Evolutionary conservation across 2,113 vertebrate species (phyloP), one percentile per base, ranked within the genome.

Genomic region (Echinops telfairi): DNA sequence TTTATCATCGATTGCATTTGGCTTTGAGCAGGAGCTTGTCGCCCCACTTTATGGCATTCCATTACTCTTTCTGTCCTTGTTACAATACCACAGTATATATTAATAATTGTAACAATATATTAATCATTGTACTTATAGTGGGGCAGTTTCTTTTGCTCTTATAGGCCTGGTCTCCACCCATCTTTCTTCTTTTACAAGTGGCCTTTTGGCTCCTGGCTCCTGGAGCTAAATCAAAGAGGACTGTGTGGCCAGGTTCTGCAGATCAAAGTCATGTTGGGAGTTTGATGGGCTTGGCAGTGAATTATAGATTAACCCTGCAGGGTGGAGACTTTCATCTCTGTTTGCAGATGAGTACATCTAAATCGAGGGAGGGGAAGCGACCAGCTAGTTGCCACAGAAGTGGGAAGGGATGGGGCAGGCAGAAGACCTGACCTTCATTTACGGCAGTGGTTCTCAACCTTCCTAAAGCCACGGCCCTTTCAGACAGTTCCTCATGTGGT

Each of bases 11-110:
- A 38, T 43, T 43, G 8, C 47, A 53, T 53, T 53, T 53, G 6
- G 1, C 17, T 47, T 70, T 68, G 16, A 1, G 16, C 12, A 1
- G 75, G 57, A 40, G 33, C 47, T 73, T 89, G 43, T 53, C 27
- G 38, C 57, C 64, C 3, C 16, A 27, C 53, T 23, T 70, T 38
- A 25, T 22, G 71, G 4, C 60, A 6, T 20, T n/a, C 70, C 43
- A 6, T 0, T 22, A 4, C 76, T 16, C 38, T 77, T 43, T 71
- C 86, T 43, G 66, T 40, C 81, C 17, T 66, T 58, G 7, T 71
- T 25, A n/a, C 4, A 31, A 0, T 71, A 38, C 0, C 25, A 40
- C 31, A 8, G 9, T 11, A 6, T n/a, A 9, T 17, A 36, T 29
- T 86, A 71, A 14, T 36, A 38, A 29, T 62, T 14, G 0, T 27